Conservation (phyloP, 2,113 vertebrate genomes). For the Isurus oxyrinchus region DNA sequence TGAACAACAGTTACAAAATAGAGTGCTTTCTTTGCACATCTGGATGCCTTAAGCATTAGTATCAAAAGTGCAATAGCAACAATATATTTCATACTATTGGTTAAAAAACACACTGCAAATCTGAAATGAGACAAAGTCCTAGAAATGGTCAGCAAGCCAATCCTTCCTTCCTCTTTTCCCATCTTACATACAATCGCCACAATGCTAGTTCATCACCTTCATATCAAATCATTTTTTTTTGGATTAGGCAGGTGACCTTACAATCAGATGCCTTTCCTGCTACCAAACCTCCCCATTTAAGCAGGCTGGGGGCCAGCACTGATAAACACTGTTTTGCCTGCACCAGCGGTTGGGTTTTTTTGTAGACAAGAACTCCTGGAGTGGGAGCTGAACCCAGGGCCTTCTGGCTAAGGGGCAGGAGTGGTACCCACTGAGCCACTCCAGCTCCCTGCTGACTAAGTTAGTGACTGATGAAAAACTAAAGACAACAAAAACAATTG, state of each 20-base stretch:
- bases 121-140: neutral
- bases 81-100: conserved; percentile 11
- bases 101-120: neutral
- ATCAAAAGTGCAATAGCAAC: conserved; percentile 32
- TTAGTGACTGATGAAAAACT: neutral
- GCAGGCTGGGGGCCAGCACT: neutral
- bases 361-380: neutral
- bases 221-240: neutral
- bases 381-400: neutral
- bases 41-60: conserved; percentile 15
- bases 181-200: neutral
- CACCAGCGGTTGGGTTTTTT: neutral
- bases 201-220: neutral
- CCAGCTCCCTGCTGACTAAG: neutral
- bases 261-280: neutral
- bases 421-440: neutral
- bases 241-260: neutral
- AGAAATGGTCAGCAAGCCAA: conserved; percentile 6
- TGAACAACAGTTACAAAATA: conserved; percentile 31
- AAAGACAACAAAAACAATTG: neutral
- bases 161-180: neutral
- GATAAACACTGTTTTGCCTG: neutral
- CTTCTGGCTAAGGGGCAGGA: neutral
- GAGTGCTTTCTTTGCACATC: conserved; percentile 30
- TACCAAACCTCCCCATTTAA: neutral